Evolutionary conservation across 2,797 vertebrate species (phyloP).

Genomic region (Microtus obscurus): DNA sequence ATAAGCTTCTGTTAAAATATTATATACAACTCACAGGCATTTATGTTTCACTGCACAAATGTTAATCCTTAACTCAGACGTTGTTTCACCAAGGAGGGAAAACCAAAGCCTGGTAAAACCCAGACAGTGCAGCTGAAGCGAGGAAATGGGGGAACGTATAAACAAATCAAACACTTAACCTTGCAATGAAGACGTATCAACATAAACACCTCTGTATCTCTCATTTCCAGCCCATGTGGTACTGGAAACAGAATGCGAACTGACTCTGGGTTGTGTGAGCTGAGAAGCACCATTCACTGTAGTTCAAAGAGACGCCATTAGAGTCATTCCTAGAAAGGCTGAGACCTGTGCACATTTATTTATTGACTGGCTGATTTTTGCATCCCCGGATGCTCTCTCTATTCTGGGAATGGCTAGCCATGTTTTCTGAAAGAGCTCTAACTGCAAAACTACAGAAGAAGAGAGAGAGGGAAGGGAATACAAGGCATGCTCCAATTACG

Average conservation of each 20-base stretch:
- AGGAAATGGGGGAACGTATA: slow-evolving; percentile 70
- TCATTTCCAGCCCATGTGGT: slow-evolving; percentile 34
- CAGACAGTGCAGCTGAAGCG: slow-evolving; percentile 64
- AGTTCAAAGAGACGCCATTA: neutral
- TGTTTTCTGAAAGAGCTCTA: slow-evolving; percentile 15
- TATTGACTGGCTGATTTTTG: neutral
- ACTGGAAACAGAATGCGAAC: slow-evolving; percentile 16
- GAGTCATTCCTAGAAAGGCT: neutral
- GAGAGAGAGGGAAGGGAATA: neutral
- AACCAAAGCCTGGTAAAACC: slow-evolving; percentile 75
- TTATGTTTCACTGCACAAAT: slow-evolving; percentile 79
- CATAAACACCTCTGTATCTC: slow-evolving; percentile 71
- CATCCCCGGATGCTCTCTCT: neutral
- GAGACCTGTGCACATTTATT: neutral
- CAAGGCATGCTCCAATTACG: neutral
- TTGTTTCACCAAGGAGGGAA: slow-evolving; percentile 60
- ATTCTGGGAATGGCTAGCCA: neutral
- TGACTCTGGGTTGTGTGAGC: neutral
- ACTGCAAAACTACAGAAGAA: neutral
- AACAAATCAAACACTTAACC: slow-evolving; percentile 79
- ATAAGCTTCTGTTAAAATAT: slow-evolving; percentile 79
- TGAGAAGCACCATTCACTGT: neutral
- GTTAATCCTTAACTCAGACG: slow-evolving; percentile 79
- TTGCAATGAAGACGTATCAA: slow-evolving; percentile 70
- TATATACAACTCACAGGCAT: slow-evolving; percentile 75